phyloP scores from a whole-genome alignment of 2,797 vertebrate genomes.

The Acrossocheilus fasciatus region DNA sequence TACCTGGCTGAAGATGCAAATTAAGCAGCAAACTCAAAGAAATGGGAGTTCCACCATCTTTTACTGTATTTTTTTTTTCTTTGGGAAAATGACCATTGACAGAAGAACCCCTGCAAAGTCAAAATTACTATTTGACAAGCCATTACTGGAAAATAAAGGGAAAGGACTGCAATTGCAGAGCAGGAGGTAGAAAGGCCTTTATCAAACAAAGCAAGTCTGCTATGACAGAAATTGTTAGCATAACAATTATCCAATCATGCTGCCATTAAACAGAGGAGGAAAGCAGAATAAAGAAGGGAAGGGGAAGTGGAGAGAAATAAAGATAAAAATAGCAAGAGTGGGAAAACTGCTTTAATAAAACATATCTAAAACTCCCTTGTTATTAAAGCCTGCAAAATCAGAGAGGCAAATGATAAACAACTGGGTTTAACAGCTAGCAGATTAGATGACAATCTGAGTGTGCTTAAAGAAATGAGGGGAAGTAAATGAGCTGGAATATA shows the following conservation, averaged over 20 bases:
- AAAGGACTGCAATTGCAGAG: background rate
- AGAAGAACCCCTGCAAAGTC: background rate
- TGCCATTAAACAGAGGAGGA: slow-evolving; percentile 15
- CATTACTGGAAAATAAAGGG: background rate
- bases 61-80: background rate
- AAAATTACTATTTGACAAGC: slow-evolving; percentile 6
- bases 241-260: slow-evolving; percentile 19
- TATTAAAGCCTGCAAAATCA: background rate
- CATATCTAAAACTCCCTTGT: background rate
- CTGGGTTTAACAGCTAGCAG: background rate
- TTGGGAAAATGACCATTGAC: slow-evolving; percentile 2
- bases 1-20: background rate
- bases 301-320: background rate
- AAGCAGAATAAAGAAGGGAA: background rate
- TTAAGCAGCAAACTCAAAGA: background rate
- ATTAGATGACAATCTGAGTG: background rate
- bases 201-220: slow-evolving; percentile 14
- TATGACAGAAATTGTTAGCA: slow-evolving; percentile 11
- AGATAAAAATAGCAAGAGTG: slow-evolving; percentile 12
- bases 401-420: slow-evolving; percentile 2
- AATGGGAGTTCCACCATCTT: background rate
- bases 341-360: slow-evolving; percentile 9
- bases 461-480: background rate
- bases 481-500: slow-evolving; percentile 1
- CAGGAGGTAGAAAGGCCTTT: background rate